Evolutionary conservation across 2,888 invertebrate species (phyloP), one percentile per base, ranked within the genome.

Genomic region (Euclidia mi): DNA sequence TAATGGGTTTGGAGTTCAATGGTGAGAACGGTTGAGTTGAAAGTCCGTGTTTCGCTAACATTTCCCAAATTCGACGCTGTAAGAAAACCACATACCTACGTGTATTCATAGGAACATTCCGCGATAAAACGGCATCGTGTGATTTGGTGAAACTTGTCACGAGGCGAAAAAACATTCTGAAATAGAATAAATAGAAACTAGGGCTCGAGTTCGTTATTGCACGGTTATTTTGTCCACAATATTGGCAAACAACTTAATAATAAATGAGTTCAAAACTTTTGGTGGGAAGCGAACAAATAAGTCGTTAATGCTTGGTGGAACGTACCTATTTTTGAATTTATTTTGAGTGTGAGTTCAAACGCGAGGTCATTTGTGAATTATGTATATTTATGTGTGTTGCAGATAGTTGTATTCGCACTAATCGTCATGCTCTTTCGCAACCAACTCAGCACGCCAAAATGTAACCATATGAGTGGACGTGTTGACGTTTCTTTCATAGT

Each of bases 231-330:
- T 57, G 52, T 37, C 48, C 65, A 67, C 61, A 71, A 72, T 72
- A 65, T 68, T 66, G 53, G 35, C 40, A 62, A 58, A 55, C 48
- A 64, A 61, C 59, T 65, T 66, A 72, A 76, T 76, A n/a, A 79
- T 74, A 76, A 81, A 79, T 77, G 76, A 73, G 69, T 59, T 63
- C 44, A 53, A 69, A 79, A 68, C 68, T 79, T 72, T 44, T 44
- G 34, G 37, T 46, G 59, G 46, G 35, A 59, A 56, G 62, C 51
- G 56, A 67, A 70, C 69, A 67, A 71, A 76, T 63, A 70, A 67
- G 14, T 42, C 35, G 63, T 53, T 56, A 56, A 47, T 53, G 59
- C 56, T 53, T 38, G 6, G 42, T 34, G 41, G 34, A 50, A 17
- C 9, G n/a, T n/a, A n/a, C n/a, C 7, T 25, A 18, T 40, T 47